Percentiles rank a stretch among this genome's conserved stretches.
Conservation (phyloP, 2,888 invertebrate genomes). For the Pteria penguin region DNA sequence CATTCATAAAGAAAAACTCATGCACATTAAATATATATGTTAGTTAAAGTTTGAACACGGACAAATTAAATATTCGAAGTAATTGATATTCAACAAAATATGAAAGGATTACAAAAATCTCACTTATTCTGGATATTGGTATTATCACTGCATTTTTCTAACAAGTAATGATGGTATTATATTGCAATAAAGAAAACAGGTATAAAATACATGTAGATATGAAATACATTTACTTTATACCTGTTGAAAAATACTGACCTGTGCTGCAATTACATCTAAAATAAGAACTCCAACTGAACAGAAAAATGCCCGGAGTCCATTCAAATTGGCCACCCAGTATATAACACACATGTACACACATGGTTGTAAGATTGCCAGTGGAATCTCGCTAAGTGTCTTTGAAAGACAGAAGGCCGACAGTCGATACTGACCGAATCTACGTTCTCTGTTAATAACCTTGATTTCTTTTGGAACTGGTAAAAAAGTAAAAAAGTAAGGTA, state of each 20-base stretch:
- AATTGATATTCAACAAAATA: neutral
- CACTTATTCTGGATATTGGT: too few species aligned
- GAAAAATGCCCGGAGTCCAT: slow-evolving; percentile 42
- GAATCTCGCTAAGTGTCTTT: slow-evolving; percentile 58
- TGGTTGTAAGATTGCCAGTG: slow-evolving; percentile 53
- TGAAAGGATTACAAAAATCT: too few species aligned
- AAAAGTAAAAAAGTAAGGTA: neutral
- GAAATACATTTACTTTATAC: too few species aligned
- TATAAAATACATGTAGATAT: too few species aligned
- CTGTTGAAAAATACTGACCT: slow-evolving; percentile 37
- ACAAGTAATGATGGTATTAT: too few species aligned
- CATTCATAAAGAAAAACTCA: too few species aligned
- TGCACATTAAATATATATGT: too few species aligned
- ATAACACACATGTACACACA: slow-evolving; percentile 51
- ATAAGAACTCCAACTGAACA: slow-evolving; percentile 48
- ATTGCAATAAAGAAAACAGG: too few species aligned
- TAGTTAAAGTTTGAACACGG: too few species aligned
- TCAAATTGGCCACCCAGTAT: slow-evolving; percentile 60
- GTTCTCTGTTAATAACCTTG: slow-evolving; percentile 49
- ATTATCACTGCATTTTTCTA: too few species aligned
- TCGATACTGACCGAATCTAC: slow-evolving; percentile 46
- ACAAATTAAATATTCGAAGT: too few species aligned
- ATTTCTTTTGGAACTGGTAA: slow-evolving; percentile 57
- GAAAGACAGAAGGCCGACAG: slow-evolving; percentile 51
- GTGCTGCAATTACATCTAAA: slow-evolving; percentile 53